Base-by-base conservation (phyloP, 1,140 invertebrate species). In the Aphelenchoides besseyi region DNA sequence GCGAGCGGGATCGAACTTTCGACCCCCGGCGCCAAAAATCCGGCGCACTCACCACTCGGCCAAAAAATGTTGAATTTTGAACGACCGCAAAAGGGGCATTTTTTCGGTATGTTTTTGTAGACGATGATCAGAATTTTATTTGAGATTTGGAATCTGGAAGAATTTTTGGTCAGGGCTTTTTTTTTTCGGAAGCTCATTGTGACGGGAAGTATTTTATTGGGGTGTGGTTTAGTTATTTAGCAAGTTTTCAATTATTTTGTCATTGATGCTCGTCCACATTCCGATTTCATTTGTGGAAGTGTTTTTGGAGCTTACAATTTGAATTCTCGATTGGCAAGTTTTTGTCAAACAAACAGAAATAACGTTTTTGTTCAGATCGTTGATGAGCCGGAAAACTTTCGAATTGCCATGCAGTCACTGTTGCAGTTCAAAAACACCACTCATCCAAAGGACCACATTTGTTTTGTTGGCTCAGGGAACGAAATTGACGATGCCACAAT, bases 261-360 rank as follows among this genome's bases (percentile, higher is more conserved):
- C 28, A 94, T 98, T 2, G 96, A 98, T 85, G 97, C 94, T 86
- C 88, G 95, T 79, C 93, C 95, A 16, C 91, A 93, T 0, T 93
- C 97, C 74, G 94, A 97, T 80, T 98, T 97, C 83, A 97, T 97
- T 87, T 90, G 90, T 73, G 95, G 95, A 0, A 94, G 97, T 87
- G 88, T 98, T 74, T 91, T 92, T 1, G 97, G 94, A 59, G 95
- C 96, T 52, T 98, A 98, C 88, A 95, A 97, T 87, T 88, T 99
- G 30, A 95, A 98, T 87, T 94, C 93, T 81, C 94, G 93, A 86
- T 87, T 97, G 80, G 90, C 91, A 84, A 84, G 86, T 62, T 52
- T 23, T n/a, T n/a, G n/a, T n/a, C n/a, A n/a, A n/a, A n/a, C n/a
- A n/a, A n/a, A n/a, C n/a, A n/a, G n/a, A n/a, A n/a, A 55, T 16